phyloP scores from a whole-genome alignment of 2,888 invertebrate genomes.

The Dryobota labecula region DNA sequence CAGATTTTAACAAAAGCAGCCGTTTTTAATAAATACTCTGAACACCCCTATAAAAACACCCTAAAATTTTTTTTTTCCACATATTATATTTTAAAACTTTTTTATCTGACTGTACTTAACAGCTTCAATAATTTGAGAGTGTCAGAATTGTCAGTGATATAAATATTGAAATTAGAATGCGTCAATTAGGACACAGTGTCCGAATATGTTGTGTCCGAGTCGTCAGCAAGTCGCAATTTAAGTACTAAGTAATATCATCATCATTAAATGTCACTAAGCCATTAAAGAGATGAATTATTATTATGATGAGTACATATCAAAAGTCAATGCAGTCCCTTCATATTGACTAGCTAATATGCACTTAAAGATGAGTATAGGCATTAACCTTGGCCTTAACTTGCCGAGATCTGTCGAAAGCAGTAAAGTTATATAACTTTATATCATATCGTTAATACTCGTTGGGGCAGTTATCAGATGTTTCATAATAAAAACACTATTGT shows the following conservation, averaged over 20 bases:
- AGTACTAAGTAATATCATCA: conserved; percentile 4
- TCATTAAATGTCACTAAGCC: not conserved
- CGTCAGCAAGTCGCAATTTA: not conserved
- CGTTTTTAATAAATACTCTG: too few relatives aligned
- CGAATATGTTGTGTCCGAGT: too few relatives aligned
- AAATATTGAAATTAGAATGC: too few relatives aligned
- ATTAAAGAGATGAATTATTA: not conserved
- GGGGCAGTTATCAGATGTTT: conserved; percentile 28
- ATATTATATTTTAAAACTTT: too few relatives aligned
- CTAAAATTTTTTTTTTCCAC: too few relatives aligned
- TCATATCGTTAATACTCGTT: not conserved
- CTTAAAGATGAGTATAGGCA: not conserved
- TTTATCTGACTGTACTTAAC: too few relatives aligned
- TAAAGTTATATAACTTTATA: conserved; percentile 15
- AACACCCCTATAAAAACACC: too few relatives aligned
- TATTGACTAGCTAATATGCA: not conserved
- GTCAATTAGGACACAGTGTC: too few relatives aligned
- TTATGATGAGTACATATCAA: not conserved
- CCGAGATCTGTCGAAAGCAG: conserved; percentile 1
- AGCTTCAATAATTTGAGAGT: too few relatives aligned
- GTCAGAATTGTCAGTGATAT: too few relatives aligned
- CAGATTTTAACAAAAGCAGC: too few relatives aligned
- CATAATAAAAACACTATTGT: too few relatives aligned
- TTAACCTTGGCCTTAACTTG: not conserved
- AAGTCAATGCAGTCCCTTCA: not conserved